Base-by-base conservation (phyloP, 2,888 invertebrate species). In the Physocephala rufipes region DNA sequence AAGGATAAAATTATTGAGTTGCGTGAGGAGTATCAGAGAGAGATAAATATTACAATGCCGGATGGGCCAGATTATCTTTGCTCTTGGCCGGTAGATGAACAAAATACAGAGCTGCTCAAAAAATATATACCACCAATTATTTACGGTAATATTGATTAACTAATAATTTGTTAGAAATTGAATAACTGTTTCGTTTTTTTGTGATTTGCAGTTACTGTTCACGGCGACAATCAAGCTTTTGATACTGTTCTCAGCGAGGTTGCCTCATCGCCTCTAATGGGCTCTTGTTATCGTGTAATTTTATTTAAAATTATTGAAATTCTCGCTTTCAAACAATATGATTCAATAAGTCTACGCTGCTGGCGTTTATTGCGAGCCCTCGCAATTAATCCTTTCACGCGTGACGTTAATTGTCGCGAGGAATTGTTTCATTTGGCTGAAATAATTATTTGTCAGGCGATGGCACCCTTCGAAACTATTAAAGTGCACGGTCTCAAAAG, bases 391-490 rank as follows among this genome's bases (percentile, higher is more conserved):
- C 74, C 79, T 0, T 77, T 78, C 28, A 79, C 83, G 3, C 81
- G 82, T 26, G 81, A 84, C 71, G 79, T 78, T 9, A 78, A 79
- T 15, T 82, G 82, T n/a, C 79, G 83, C 1, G 78, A 79, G 49
- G 83, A 86, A 67, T 82, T 83, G 58, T 85, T 85, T 59, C 80
- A 86, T 73, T 74, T 86, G 36, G 80, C 85, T 0, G 85, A 86
- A 73, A 80, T 86, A 26, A 79, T 86, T 2, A 78, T 84, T 15
- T 85, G 85, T 12, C 82, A 86, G 64, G 73, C 86, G 1, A 74
- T 86, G 70, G 86, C 83, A 2, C 83, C 85, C 0, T 82, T 77
- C 67, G 85, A 85, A 66, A 79, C 81, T n/a, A 84, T 83, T 2
- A 82, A 82, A 51, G 72, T 78, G 4, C 72, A 79, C 9, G 71